These are phyloP conservation scores for Phaenicophaeus curvirostris DNA, from an alignment of 2,797 vertebrate genomes.

Conservation along the genomic window DNA sequence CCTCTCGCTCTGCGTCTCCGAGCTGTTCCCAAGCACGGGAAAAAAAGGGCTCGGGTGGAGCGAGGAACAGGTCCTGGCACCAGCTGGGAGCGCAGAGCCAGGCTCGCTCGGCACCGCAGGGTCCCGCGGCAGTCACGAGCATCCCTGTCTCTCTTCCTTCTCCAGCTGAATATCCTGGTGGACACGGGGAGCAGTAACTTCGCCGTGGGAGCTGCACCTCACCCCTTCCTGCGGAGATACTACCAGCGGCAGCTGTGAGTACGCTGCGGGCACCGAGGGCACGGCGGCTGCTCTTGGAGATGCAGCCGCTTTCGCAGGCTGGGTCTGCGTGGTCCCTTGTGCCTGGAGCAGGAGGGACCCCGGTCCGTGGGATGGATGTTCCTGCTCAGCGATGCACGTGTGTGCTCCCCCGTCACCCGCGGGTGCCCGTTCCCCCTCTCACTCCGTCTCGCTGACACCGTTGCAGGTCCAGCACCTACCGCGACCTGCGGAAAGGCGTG, in stretches of 20 bases:
- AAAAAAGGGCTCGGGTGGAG: too few species aligned
- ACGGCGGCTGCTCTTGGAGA: too few species aligned
- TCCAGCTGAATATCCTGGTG: slow-evolving; percentile 95
- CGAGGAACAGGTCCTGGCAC: too few species aligned
- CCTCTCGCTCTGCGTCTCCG: too few species aligned
- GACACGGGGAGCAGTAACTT: slow-evolving; percentile 99
- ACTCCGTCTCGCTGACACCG: accelerated
- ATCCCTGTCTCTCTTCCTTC: neutral
- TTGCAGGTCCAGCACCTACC: slow-evolving; percentile 88
- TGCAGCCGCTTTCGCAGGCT: neutral
- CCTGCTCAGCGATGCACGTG: too few species aligned
- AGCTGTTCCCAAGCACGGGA: neutral
- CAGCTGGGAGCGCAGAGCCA: too few species aligned
- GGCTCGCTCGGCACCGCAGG: too few species aligned
- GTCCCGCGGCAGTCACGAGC: too few species aligned
- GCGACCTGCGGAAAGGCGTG: slow-evolving; percentile 89
- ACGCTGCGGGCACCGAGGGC: neutral
- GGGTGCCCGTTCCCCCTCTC: neutral
- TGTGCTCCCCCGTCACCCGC: accelerated
- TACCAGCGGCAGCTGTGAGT: slow-evolving; percentile 96
- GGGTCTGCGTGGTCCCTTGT: too few species aligned
- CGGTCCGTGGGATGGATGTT: neutral
- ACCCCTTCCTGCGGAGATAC: slow-evolving; percentile 93
- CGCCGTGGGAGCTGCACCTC: slow-evolving; percentile 94
- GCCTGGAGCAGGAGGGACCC: too few species aligned